Base-by-base conservation (phyloP, 1,140 invertebrate species). In the Caenorhabditis remanei region DNA sequence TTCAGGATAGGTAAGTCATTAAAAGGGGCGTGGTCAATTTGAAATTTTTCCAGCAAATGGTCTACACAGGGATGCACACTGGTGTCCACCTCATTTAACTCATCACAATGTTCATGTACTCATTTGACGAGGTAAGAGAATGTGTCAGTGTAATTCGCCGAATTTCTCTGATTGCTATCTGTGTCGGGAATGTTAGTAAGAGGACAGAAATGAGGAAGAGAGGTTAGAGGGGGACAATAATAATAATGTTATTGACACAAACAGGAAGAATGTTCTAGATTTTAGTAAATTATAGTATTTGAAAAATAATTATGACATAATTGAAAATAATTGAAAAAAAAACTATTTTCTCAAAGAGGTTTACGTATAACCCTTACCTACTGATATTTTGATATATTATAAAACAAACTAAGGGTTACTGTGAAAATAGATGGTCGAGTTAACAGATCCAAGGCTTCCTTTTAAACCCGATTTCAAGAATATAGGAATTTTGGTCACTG, bases 41-140 rank as follows among this genome's bases (percentile, higher is more conserved):
- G n/a, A n/a, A n/a, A n/a, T n/a, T n/a, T n/a, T 83, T 90, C 24
- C 53, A 90, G 90, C 24, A 50, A 79, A 86, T 90, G 90, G 90
- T 85, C 67, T 14, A 86, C 85, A 2, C 32, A 67, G 5, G 90
- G 90, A 9, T 90, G 90, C 71, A 41, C 24, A 8, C 53, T 90
- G 4, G 19, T 90, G 13, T 43, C 83, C 4, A 90, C 90, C 6
- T 86, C 84, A 13, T 56, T 63, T 11, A 79, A 90, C 16, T 87
- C 83, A 21, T 90, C 90, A 11, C 56, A 87, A 48, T 91, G 90
- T 82, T 61, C 88, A 40, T 91, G 90, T 79, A 89, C 53, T 58
- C 90, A 91, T 88, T 82, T 91, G 32, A 91, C 90, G 21, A 88
- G 87, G 87, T 88, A 50, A 48, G 19, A n/a, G 4, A 13, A n/a